phyloP scores from a whole-genome alignment of 2,113 vertebrate species.

The Cololabis saira region DNA sequence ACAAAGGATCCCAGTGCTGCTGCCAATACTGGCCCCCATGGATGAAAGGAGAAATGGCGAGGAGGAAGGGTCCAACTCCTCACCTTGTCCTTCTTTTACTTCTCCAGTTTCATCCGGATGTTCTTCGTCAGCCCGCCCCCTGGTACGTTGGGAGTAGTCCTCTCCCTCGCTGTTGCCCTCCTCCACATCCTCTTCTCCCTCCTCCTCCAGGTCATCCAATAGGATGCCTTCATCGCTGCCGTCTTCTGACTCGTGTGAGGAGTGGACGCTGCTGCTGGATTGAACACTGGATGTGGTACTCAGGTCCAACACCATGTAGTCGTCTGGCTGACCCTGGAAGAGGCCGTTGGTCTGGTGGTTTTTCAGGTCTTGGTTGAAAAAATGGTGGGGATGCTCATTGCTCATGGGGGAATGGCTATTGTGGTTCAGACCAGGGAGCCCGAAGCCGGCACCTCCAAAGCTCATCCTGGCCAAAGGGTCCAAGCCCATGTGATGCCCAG shows the following conservation, averaged over 20 bases:
- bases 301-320: constrained; percentile 97
- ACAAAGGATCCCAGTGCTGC: constrained; percentile 92
- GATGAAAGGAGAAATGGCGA: constrained; percentile 87
- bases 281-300: constrained; percentile 97
- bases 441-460: constrained; percentile 55
- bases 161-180: constrained; percentile 91
- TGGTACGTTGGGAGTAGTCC: constrained; percentile 85
- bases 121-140: constrained; percentile 75
- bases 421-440: constrained; percentile 73
- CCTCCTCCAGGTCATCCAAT: constrained; percentile 90
- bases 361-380: constrained; percentile 53
- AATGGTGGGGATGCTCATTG: constrained; percentile 85
- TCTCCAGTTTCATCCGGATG: constrained; percentile 61
- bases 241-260: constrained; percentile 94
- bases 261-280: constrained; percentile 96
- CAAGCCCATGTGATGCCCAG: constrained; percentile 89
- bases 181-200: constrained; percentile 67
- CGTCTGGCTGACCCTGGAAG: constrained; percentile 87
- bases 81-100: constrained; percentile 51
- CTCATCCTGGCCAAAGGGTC: constrained; percentile 77
- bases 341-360: constrained; percentile 88
- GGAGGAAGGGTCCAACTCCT: constrained; percentile 64
- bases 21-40: constrained; percentile 84
- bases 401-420: constrained; percentile 87
- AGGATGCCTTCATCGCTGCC: constrained; percentile 98